Base-by-base conservation (phyloP, 2,888 invertebrate genomes). In the Sinelater perroti region DNA sequence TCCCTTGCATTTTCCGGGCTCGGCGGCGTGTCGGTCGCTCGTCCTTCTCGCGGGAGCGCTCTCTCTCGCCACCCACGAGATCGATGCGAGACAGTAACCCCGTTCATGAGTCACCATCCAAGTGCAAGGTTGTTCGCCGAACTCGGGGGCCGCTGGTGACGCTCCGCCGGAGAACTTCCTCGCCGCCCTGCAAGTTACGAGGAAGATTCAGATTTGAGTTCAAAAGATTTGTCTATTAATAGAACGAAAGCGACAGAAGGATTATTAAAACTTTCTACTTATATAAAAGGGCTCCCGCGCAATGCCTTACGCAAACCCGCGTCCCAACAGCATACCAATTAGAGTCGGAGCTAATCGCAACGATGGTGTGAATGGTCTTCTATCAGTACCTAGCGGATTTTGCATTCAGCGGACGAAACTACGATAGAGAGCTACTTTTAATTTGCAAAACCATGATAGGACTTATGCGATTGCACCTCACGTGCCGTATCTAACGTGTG, bases 41-140 rank as follows among this genome's bases (percentile, higher is more conserved):
- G 42, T 35, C 40, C 36, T 36, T 42, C 24, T 42, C 51, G 80
- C 81, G 80, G 80, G 80, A 80, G 80, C 80, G 79, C n/a, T 79
- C 79, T 53, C 21, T 44, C 28, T 54, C 46, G 18, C 57, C 63
- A 60, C 61, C 60, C 59, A 60, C 64, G 59, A 60, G 70, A 72
- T 74, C 73, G 70, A 73, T 70, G 66, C 66, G 72, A 73, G 72
- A 72, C 73, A 72, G 70, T 73, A 73, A 73, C 72, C 71, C 71
- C 69, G 68, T 72, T 72, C 65, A 66, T 73, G 74, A 74, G 63
- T 73, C 73, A 73, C 70, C 40, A 60, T 72, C 73, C 70, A 62
- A 64, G 62, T 62, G 64, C 64, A 64, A 62, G 63, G 64, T 64
- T 64, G 61, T 51, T 49, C 44, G 42, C 56, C 36, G 42, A 46